Evolutionary conservation across 64 coral and sea anemone genomes (phyloP).

Genomic region (Montipora cactus): DNA sequence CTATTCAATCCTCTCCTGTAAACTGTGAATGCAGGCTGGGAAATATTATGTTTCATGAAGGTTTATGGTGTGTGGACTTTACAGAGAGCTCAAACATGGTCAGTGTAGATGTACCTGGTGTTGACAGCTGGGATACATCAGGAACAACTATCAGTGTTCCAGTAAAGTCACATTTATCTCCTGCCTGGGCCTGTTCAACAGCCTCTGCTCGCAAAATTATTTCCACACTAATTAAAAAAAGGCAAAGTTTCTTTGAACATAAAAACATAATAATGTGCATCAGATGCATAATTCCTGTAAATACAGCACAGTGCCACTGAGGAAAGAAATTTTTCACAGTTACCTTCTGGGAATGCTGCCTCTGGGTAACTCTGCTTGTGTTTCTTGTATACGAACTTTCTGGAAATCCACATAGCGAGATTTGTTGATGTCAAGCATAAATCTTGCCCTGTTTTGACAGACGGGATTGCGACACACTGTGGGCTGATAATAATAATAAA

Average conservation of each 20-base stretch:
- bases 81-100: no score
- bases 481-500: conserved; percentile 62
- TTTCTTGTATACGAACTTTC: conserved; percentile 98
- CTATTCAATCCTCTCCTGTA: no score
- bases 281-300: not conserved
- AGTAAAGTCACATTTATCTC: conserved; percentile 99
- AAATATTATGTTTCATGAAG: no score
- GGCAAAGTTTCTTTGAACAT: not conserved
- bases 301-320: not conserved
- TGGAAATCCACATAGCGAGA: conserved; percentile 99
- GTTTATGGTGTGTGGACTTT: no score
- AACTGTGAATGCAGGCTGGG: no score
- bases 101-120: conserved; percentile 74
- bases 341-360: conserved; percentile 99
- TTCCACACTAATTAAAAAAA: conserved; percentile 79
- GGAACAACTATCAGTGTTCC: conserved; percentile 97
- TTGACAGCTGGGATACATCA: conserved; percentile 91
- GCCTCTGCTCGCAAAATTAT: conserved; percentile 94
- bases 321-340: not conserved
- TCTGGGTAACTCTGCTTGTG: conserved; percentile 93
- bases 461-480: conserved; percentile 97
- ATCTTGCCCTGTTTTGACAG: conserved; percentile 96
- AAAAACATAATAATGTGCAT: not conserved
- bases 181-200: conserved; percentile 98
- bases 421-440: conserved; percentile 98